A percentile compares a stretch with the other conserved stretches of the same genome.
phyloP scores from a whole-genome alignment of 1,140 invertebrate genomes.

The Halyomorpha halys region DNA sequence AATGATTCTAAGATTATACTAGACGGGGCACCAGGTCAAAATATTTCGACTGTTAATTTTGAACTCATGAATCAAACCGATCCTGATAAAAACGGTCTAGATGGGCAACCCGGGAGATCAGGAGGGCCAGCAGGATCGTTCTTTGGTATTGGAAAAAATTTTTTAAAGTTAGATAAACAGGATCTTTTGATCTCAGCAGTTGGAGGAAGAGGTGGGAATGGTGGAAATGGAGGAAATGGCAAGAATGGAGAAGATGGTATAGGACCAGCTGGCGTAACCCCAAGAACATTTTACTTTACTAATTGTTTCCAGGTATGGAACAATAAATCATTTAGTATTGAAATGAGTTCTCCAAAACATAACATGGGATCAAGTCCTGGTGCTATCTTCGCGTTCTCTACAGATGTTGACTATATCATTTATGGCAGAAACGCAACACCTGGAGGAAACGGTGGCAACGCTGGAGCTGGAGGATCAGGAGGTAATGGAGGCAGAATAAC shows the following conservation, averaged over 20 bases:
- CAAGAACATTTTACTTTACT: background rate
- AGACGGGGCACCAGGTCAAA: background rate
- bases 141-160: background rate
- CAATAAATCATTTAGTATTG: background rate
- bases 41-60: background rate
- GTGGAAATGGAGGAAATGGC: background rate
- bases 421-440: background rate
- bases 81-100: background rate
- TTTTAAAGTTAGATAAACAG: background rate
- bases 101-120: background rate
- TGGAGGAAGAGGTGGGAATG: background rate
- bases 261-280: background rate
- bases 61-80: constrained; percentile 13
- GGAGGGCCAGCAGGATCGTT: background rate
- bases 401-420: background rate
- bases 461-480: constrained; percentile 18
- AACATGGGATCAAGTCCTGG: background rate
- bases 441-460: constrained; percentile 18
- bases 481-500: background rate
- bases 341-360: background rate
- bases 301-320: background rate
- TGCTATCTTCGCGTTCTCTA: background rate
- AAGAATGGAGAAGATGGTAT: background rate
- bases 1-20: background rate
- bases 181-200: background rate